These are phyloP conservation scores for Labroides dimidiatus DNA, from an alignment of 2,797 vertebrate genomes.

Conservation along the genomic window DNA sequence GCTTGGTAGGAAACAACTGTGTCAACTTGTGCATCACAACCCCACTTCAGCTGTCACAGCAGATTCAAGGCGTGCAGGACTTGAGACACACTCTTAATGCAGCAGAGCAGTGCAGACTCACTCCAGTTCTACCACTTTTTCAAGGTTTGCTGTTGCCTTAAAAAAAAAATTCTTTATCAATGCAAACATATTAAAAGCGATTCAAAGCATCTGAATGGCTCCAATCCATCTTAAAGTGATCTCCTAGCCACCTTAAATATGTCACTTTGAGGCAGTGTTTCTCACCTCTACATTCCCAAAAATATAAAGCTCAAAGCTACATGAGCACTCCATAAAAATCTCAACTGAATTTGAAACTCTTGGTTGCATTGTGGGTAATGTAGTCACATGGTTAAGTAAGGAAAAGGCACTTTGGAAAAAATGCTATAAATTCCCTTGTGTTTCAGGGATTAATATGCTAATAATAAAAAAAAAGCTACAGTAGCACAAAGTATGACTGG, in stretches of 20 bases:
- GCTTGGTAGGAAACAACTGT: not conserved
- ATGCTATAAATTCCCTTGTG: not conserved
- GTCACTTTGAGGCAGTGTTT: too few relatives aligned
- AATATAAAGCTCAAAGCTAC: too few relatives aligned
- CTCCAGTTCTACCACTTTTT: not conserved
- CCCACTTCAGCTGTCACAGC: slow-evolving; percentile 2
- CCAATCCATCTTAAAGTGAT: not conserved
- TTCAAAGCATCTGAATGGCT: not conserved
- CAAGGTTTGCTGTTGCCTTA: not conserved
- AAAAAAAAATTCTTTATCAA: not conserved
- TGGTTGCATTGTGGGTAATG: not conserved
- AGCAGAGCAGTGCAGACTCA: not conserved
- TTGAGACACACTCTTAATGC: not conserved
- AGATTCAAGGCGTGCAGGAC: slow-evolving; percentile 1
- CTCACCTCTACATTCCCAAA: too few relatives aligned
- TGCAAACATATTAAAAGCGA: not conserved
- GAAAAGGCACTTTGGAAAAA: not conserved
- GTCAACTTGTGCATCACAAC: slow-evolving; percentile 12
- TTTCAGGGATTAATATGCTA: too few relatives aligned
- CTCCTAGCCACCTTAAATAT: too few relatives aligned
- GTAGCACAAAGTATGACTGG: not conserved
- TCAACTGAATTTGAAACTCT: too few relatives aligned
- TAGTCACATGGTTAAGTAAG: not conserved
- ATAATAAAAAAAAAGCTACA: too few relatives aligned
- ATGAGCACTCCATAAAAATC: too few relatives aligned